A percentile compares a stretch with the other conserved stretches of the same genome.
Evolutionary conservation across 2,888 invertebrate genomes (phyloP).

Genomic region (Bruchidius siliquastri): DNA sequence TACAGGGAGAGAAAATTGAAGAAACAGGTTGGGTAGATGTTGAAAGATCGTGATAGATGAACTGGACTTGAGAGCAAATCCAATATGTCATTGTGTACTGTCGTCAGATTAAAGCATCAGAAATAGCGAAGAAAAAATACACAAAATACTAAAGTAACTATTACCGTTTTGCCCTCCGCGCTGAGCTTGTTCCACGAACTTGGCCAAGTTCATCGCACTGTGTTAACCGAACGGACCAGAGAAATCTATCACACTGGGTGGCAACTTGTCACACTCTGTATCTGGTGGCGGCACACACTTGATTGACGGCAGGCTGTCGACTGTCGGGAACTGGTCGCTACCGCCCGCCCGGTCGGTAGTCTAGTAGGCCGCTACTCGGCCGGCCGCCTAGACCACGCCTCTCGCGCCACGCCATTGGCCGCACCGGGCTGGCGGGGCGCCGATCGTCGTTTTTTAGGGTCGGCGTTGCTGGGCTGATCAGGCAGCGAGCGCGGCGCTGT

Average conservation of each 20-base stretch:
- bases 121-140: no score
- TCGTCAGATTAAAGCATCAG: no score
- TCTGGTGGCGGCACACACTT: not conserved
- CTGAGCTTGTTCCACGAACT: not conserved
- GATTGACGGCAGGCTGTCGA: constrained; percentile 5
- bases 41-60: no score
- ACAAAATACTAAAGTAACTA: not conserved
- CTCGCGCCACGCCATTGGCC: constrained; percentile 4
- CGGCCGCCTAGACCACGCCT: not conserved
- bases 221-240: not conserved
- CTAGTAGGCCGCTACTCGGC: constrained; percentile 1
- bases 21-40: no score
- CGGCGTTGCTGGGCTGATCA: not conserved
- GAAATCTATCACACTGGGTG: not conserved
- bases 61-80: no score
- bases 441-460: constrained; percentile 1
- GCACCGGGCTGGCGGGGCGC: not conserved
- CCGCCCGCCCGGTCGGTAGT: not conserved
- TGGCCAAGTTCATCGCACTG: not conserved
- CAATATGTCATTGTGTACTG: no score
- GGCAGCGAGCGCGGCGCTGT: constrained; percentile 2
- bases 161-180: not conserved
- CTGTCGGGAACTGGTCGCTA: constrained; percentile 1
- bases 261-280: not conserved
- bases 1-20: no score